Percentiles rank a stretch among this genome's conserved stretches.
Evolutionary conservation across 1,140 invertebrate species (phyloP).

Genomic region (Acromyrmex echinatior): DNA sequence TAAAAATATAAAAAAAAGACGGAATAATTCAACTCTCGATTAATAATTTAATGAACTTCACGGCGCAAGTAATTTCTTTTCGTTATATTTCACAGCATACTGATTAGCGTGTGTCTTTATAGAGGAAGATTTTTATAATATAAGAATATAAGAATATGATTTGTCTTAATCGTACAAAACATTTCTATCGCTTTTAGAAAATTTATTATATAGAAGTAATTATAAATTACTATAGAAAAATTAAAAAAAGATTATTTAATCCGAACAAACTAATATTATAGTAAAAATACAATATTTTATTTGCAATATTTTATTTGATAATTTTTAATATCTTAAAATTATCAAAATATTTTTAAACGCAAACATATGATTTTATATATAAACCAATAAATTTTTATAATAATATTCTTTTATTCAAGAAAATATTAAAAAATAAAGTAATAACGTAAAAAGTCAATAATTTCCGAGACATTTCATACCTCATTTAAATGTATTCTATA

Average conservation of each 20-base stretch:
- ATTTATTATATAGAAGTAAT: too few species aligned
- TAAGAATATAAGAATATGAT: neutral
- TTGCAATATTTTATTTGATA: neutral
- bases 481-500: neutral
- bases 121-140: neutral
- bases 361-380: neutral
- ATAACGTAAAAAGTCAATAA: neutral
- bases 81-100: neutral
- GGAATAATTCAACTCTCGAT: neutral
- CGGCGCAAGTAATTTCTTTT: neutral
- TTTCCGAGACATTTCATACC: neutral
- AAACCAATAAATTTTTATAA: neutral
- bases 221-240: neutral
- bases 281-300: neutral
- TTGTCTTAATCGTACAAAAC: neutral
- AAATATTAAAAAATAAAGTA: neutral
- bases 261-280: neutral
- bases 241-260: neutral
- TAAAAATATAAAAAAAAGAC: neutral
- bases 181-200: neutral
- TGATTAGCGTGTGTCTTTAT: neutral
- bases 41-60: constrained; percentile 1
- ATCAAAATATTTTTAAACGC: neutral
- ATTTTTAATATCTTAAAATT: neutral
- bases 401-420: neutral